These are phyloP conservation scores for Polydrusus cervinus DNA, from an alignment of 2,888 invertebrate species.

Conservation along the genomic window DNA sequence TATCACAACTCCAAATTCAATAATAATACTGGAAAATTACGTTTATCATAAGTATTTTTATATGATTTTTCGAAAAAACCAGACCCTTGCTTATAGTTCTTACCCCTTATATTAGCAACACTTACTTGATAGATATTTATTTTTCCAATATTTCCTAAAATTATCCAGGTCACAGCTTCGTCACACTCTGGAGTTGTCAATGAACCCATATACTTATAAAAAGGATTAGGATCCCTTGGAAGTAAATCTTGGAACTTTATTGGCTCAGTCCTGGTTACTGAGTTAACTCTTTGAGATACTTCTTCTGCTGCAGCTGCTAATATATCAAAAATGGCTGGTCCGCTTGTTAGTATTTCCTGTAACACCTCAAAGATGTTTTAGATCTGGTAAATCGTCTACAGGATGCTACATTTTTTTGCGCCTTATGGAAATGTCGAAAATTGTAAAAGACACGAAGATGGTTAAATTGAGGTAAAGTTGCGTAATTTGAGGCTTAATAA, in stretches of 20 bases:
- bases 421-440: background rate
- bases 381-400: background rate
- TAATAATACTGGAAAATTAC: no score
- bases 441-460: background rate
- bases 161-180: background rate
- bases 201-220: background rate
- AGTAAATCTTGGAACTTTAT: background rate
- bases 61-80: no score
- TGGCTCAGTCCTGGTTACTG: background rate
- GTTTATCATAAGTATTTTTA: no score
- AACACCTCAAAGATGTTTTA: background rate
- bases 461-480: background rate
- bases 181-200: conserved; percentile 2
- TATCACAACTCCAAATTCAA: background rate
- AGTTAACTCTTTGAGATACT: background rate
- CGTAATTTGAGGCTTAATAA: no score
- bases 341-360: background rate
- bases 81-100: no score
- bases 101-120: no score
- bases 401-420: no score
- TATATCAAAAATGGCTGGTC: background rate
- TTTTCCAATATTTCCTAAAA: background rate
- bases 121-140: background rate
- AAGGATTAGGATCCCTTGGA: background rate
- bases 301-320: background rate